Conservation (phyloP, 2,113 vertebrate genomes). For the Sinocyclocheilus maitianheensis region DNA sequence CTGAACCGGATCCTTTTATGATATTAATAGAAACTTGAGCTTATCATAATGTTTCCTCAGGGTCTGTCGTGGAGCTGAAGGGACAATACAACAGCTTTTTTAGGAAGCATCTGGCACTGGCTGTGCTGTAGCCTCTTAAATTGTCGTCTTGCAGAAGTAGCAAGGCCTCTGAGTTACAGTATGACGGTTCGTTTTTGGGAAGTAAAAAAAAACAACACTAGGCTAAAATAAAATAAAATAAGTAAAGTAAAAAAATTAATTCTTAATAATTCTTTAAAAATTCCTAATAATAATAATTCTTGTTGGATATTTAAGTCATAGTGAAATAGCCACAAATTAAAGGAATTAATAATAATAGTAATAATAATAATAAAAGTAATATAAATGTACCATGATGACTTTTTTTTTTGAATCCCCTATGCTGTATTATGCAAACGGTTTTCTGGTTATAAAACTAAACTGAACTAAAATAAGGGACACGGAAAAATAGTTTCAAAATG, state of each 20-base stretch:
- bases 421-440: neutral
- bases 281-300: neutral
- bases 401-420: neutral
- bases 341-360: neutral
- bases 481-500: no score
- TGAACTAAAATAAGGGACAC: neutral
- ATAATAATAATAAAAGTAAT: no score
- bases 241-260: no score
- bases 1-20: neutral
- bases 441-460: neutral
- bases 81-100: neutral
- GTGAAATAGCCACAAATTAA: neutral
- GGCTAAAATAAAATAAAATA: neutral
- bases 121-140: neutral
- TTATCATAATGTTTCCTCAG: slow-evolving; percentile 40
- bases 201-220: neutral
- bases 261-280: no score
- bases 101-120: slow-evolving; percentile 19
- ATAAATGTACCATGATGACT: neutral
- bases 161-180: neutral
- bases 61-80: neutral
- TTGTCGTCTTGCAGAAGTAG: neutral
- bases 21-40: slow-evolving; percentile 31
- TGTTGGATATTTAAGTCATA: neutral
- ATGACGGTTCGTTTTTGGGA: neutral